phyloP scores from a whole-genome alignment of 2,888 invertebrate species.

The Coenonympha arcania region DNA sequence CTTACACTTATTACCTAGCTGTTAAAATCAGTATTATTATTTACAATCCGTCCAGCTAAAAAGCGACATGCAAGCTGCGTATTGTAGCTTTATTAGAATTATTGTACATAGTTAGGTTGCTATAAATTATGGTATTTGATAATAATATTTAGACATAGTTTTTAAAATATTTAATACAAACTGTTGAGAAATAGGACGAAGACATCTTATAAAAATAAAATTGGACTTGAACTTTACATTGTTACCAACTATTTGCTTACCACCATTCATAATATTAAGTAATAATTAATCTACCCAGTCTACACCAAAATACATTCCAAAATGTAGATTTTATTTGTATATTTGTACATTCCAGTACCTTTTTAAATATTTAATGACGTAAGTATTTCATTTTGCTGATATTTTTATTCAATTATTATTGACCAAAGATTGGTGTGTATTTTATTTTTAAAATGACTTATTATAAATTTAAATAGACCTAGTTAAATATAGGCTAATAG shows the following conservation, averaged over 20 bases:
- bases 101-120: constrained; percentile 32
- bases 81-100: constrained; percentile 17
- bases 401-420: constrained; percentile 14
- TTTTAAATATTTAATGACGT: not conserved
- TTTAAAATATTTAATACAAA: not conserved
- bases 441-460: too few relatives aligned
- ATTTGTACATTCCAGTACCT: constrained; percentile 24
- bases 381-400: constrained; percentile 8
- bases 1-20: too few relatives aligned
- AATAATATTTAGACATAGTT: not conserved
- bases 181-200: not conserved
- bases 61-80: constrained; percentile 47
- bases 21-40: not conserved
- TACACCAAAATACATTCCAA: constrained; percentile 25
- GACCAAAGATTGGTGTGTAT: constrained; percentile 24
- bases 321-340: constrained; percentile 17
- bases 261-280: too few relatives aligned
- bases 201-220: not conserved
- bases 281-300: too few relatives aligned
- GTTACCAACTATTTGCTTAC: too few relatives aligned
- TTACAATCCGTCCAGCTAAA: constrained; percentile 55
- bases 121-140: constrained; percentile 27
- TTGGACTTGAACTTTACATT: constrained; percentile 6
- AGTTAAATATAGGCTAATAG: not conserved
- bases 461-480: too few relatives aligned